Evolutionary conservation across 1,140 invertebrate species (phyloP), one percentile per base, ranked within the genome.

Genomic region (Sipha flava): DNA sequence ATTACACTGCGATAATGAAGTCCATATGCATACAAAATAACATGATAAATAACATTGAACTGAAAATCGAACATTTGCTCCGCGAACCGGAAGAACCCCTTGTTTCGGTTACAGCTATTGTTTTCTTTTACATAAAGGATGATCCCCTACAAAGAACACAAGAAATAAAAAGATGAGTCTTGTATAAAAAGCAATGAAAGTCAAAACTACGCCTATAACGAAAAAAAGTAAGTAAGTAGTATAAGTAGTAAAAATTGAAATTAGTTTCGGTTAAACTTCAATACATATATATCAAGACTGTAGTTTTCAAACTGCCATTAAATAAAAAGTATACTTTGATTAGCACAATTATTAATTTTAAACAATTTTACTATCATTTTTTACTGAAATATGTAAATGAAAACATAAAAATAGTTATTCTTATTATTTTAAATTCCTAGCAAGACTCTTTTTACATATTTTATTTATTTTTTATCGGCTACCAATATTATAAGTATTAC

Each of bases 31-130:
- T 57, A 26, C 34, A 54, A 18, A 57, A 37, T 57, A 57, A 23
- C n/a, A 57, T 57, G 72, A 75, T 75, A 57, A 73, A 77, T 57
- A 77, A 77, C 73, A 40, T 59, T 29, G 52, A 16, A 54, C 49
- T 34, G 73, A n/a, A 75, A 75, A 75, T 75, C 72, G 72, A 77
- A 59, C 52, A 77, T 77, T 77, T 57, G 49, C 73, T 77, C 52
- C 31, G 52, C 49, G 73, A 59, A 77, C 73, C 73, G 52, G 73
- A 77, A 77, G 73, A 31, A 77, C 73, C 73, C 49, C 73, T 77
- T 43, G 73, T 77, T 57, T 77, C 73, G 73, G 52, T 52, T 59
- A 77, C 49, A 9, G n/a, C 73, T 40, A 77, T 77, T 77, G 73
- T 77, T 77, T 77, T 77, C 52, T 14, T 57, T 40, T 37, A 57